Base-by-base conservation (phyloP, 2,888 invertebrate genomes). In the Creontiades dilutus region DNA sequence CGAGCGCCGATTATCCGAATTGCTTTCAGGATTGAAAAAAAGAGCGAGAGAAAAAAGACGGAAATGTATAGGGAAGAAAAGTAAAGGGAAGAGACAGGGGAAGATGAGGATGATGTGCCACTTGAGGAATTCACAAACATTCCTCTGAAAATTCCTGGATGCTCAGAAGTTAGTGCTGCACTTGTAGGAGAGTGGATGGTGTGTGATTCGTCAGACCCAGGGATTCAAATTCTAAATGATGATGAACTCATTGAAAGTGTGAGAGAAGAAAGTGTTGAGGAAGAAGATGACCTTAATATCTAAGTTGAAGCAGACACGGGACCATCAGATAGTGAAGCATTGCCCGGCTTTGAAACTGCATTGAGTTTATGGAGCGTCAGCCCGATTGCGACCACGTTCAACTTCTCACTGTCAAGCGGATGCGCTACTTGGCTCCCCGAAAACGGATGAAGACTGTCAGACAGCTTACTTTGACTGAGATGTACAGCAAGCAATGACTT, bases 231-330 rank as follows among this genome's bases (percentile, higher is more conserved):
- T 88, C 75, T 91, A 61, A 91, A 91, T 55, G 90, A 90, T 85
- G 89, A 91, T 89, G 99, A 99, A 57, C 95, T 99, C 92, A 99
- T 99, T n/a, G 99, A 99, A 93, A 98, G 98, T 93, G 95, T 99
- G 84, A 99, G 99, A 0, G 96, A 97, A 92, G 98, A 97, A 19
- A 89, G 80, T 46, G 88, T 90, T 76, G 78, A 81, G 88, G 89
- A 88, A 61, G 90, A 82, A 47, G 76, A 86, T 76, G 86, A 86
- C 23, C 87, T 87, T 87, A 76, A 76, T 87, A 76, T 76, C 76
- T 76, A 61, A 91, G 37, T 55, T 80, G 81, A 89, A 75, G 75
- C 52, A 89, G 86, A 91, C 46, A 48, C 75, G 23, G 91, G 90
- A 90, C 91, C 90, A 61, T 89, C 91, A 61, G 90, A 86, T 89